These are phyloP conservation scores for Pseudomyrmex gracilis DNA, from an alignment of 1,140 invertebrate species.

Conservation along the genomic window DNA sequence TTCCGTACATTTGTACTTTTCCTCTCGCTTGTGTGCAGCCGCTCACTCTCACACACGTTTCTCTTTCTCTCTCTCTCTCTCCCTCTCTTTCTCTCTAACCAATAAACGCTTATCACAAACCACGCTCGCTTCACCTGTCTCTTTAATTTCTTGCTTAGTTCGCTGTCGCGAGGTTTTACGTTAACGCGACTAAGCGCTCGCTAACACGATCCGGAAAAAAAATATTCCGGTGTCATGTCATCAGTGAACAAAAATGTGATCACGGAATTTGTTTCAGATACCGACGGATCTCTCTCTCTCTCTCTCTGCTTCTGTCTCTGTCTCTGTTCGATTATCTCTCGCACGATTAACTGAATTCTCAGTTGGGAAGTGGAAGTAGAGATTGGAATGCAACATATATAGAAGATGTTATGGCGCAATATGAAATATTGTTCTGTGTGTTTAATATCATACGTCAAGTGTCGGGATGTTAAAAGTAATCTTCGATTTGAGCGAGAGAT, in stretches of 20 bases:
- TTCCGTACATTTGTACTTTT: conserved; percentile 12
- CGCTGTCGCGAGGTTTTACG: conserved; percentile 64
- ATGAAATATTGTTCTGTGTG: neutral
- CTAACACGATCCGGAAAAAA: conserved; percentile 5
- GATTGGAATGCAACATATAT: neutral
- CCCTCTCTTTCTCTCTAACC: neutral
- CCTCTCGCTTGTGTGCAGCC: conserved; percentile 11
- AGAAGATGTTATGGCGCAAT: neutral
- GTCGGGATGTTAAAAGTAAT: neutral
- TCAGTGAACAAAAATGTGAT: neutral
- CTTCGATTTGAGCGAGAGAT: too few species aligned
- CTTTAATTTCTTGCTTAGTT: conserved; percentile 72
- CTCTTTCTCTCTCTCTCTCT: conserved; percentile 22
- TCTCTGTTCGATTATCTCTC: neutral
- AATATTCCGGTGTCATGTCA: too few species aligned
- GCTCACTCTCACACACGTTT: neutral
- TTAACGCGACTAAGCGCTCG: conserved; percentile 11
- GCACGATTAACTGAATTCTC: neutral
- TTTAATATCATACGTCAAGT: neutral
- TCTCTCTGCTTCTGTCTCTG: too few species aligned
- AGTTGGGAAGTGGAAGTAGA: conserved; percentile 1
- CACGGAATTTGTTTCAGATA: neutral
- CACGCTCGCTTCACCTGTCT: conserved; percentile 68
- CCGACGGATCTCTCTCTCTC: too few species aligned
- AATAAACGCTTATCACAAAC: conserved; percentile 62